Conservation (phyloP, 2,888 invertebrate genomes). For the Camptogramma bilineatum region DNA sequence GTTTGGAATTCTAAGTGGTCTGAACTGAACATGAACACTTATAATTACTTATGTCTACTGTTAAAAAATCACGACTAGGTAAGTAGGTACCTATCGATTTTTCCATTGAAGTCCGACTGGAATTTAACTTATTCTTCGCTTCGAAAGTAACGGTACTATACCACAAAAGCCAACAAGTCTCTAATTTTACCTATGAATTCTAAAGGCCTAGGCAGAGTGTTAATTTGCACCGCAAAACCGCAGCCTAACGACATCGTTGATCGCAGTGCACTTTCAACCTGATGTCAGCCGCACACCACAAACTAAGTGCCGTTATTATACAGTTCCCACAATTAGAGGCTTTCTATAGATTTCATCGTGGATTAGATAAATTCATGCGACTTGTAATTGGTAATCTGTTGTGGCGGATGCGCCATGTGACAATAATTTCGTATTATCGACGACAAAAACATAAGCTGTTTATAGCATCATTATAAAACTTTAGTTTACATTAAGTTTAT, state of each 20-base stretch:
- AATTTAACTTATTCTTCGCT: too few relatives aligned
- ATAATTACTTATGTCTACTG: too few relatives aligned
- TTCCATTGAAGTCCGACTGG: too few relatives aligned
- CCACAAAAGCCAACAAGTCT: too few relatives aligned
- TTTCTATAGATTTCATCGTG: constrained; percentile 25
- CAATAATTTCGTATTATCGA: constrained; percentile 6
- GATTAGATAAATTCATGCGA: constrained; percentile 16
- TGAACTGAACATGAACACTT: too few relatives aligned
- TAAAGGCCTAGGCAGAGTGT: not conserved
- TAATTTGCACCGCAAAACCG: constrained; percentile 21
- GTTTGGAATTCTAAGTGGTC: too few relatives aligned
- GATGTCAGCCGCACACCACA: constrained; percentile 23
- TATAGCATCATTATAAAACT: not conserved
- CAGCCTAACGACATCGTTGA: constrained; percentile 23
- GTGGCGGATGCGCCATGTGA: not conserved
- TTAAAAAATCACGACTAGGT: too few relatives aligned
- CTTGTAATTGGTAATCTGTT: constrained; percentile 21
- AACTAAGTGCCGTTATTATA: constrained; percentile 28
- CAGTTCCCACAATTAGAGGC: constrained; percentile 31
- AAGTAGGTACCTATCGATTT: too few relatives aligned
- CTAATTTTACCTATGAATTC: too few relatives aligned
- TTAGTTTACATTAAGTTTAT: not conserved
- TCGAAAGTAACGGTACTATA: too few relatives aligned
- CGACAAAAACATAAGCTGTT: constrained; percentile 21
- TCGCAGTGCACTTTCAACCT: constrained; percentile 26